Percentiles rank a stretch among this genome's conserved stretches.
phyloP scores from a whole-genome alignment of 2,113 vertebrate species.

The Anser brachyrhynchus region DNA sequence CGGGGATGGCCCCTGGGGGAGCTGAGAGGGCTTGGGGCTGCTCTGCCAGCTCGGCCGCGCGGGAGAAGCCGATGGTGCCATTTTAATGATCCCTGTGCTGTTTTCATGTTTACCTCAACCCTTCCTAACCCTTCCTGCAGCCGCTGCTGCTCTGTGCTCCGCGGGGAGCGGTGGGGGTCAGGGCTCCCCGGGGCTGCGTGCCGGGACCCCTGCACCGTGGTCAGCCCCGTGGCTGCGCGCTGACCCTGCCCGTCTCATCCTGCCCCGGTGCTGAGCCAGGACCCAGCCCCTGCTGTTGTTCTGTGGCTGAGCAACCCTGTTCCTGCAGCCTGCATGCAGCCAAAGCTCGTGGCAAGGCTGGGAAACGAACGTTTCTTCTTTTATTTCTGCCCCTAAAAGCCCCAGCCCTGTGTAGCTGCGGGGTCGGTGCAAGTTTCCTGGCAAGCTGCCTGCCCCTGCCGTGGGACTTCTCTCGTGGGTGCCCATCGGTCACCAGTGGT shows the following conservation, averaged over 20 bases:
- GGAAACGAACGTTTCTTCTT: not conserved
- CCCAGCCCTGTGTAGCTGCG: accelerated
- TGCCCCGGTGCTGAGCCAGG: not conserved
- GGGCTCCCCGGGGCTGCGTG: accelerated
- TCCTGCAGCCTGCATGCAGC: not conserved
- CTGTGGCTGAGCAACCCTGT: not conserved
- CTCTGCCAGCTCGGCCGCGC: not conserved
- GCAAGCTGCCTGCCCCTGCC: not conserved
- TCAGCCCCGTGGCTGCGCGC: accelerated
- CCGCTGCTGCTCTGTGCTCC: too few relatives aligned
- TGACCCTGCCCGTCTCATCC: not conserved
- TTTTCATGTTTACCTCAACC: not conserved
- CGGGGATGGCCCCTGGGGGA: not conserved
- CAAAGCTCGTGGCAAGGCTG: not conserved
- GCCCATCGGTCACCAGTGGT: not conserved
- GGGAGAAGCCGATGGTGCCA: not conserved
- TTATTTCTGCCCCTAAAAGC: not conserved
- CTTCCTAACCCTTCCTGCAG: not conserved
- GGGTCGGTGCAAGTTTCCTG: not conserved
- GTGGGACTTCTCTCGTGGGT: not conserved
- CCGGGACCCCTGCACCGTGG: not conserved
- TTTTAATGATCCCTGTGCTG: not conserved
- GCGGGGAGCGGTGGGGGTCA: accelerated
- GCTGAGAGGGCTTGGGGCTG: too few relatives aligned
- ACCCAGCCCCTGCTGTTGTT: not conserved